Evolutionary conservation across 2,113 vertebrate genomes (phyloP).

Genomic region (Phaethon lepturus): DNA sequence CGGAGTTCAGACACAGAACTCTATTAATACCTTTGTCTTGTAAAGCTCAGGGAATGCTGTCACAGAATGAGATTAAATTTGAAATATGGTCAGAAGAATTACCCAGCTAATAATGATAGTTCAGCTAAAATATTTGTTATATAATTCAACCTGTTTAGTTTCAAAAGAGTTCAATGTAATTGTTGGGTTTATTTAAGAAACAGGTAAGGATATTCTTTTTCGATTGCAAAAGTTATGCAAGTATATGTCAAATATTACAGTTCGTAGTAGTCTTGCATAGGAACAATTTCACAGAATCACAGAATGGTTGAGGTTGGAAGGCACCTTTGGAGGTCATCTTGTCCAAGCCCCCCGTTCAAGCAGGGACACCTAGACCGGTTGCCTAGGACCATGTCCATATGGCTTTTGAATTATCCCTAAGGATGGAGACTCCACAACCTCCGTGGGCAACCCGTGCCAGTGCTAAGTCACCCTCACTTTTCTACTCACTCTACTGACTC

Average conservation of each 20-base stretch:
- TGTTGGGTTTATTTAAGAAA: conserved; percentile 2
- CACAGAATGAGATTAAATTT: neutral
- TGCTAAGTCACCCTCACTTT: neutral
- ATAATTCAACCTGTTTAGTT: neutral
- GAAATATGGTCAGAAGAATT: conserved; percentile 1
- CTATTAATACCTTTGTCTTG: neutral
- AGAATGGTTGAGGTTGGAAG: neutral
- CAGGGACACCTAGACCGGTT: neutral
- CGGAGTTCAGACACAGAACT: neutral
- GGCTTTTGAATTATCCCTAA: neutral
- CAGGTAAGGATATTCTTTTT: neutral
- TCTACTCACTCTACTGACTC: neutral
- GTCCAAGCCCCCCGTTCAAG: neutral
- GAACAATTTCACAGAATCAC: neutral
- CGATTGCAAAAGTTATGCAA: neutral
- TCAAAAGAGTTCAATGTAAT: neutral
- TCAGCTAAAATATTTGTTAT: neutral
- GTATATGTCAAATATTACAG: neutral
- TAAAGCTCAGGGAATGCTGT: neutral
- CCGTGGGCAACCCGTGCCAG: neutral
- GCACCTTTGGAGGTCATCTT: neutral
- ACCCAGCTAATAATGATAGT: neutral
- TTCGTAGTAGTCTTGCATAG: neutral
- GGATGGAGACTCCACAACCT: neutral
- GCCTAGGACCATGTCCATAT: neutral